These are phyloP conservation scores for Muricea muricata DNA, from an alignment of 92 coral and sea anemone species.

Conservation along the genomic window DNA sequence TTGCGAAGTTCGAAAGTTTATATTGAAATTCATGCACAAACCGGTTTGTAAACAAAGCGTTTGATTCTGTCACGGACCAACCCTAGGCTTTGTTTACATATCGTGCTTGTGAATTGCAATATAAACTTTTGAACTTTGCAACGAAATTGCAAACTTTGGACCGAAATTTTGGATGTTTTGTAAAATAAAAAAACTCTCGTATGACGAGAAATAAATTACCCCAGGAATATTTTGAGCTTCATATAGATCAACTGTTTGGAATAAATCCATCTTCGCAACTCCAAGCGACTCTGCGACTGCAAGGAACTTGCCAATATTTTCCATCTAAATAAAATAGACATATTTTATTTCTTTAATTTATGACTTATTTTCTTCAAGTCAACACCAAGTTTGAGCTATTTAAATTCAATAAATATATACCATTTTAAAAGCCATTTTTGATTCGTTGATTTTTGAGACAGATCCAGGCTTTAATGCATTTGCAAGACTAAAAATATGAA, in stretches of 20 bases:
- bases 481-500: constrained; percentile 60
- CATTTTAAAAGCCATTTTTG: constrained; percentile 94
- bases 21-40: no score
- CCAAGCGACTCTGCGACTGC: constrained; percentile 68
- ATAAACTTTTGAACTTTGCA: no score
- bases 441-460: constrained; percentile 57
- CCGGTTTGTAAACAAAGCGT: no score
- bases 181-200: no score
- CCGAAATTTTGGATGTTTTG: no score
- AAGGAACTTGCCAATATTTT: constrained; percentile 82
- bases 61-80: no score
- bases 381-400: background rate
- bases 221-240: constrained; percentile 80
- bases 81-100: no score
- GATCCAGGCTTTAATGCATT: constrained; percentile 75
- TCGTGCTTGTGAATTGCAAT: no score
- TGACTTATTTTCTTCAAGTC: no score
- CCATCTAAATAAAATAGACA: constrained; percentile 71
- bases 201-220: constrained; percentile 53
- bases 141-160: no score
- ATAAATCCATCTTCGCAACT: constrained; percentile 69
- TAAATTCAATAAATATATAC: constrained; percentile 22
- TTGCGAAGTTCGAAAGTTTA: no score
- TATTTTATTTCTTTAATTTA: background rate
- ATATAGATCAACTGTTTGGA: constrained; percentile 93